Evolutionary conservation across 2,888 invertebrate genomes (phyloP).

Genomic region (Gerris lacustris): DNA sequence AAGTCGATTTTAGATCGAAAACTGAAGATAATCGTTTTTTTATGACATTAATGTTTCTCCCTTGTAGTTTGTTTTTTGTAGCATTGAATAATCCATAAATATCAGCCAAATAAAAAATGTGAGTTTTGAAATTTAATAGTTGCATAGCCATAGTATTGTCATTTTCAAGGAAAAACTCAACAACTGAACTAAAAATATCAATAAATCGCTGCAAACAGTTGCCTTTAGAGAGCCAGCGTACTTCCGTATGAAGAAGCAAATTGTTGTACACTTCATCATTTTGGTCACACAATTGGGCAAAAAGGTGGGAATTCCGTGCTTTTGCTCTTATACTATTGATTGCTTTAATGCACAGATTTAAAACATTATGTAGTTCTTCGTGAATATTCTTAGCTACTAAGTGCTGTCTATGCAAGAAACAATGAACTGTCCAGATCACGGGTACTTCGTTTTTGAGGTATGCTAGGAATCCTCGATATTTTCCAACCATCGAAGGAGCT

Average conservation of each 20-base stretch:
- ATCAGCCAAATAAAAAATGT: constrained; percentile 3
- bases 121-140: constrained; percentile 5
- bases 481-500: constrained; percentile 5
- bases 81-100: constrained; percentile 5
- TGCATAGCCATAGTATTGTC: constrained; percentile 3
- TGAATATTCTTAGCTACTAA: constrained; percentile 3
- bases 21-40: constrained; percentile 2
- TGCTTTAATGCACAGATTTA: constrained; percentile 1
- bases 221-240: constrained; percentile 1
- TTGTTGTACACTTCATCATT: constrained; percentile 1
- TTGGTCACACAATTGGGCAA: constrained; percentile 5
- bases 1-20: constrained; percentile 5
- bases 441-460: constrained; percentile 5
- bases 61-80: background rate
- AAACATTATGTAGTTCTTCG: constrained; percentile 5
- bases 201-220: constrained; percentile 1
- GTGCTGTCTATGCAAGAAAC: constrained; percentile 5
- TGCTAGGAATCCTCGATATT: constrained; percentile 5
- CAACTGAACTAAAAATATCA: constrained; percentile 5
- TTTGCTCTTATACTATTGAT: constrained; percentile 5
- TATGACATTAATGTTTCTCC: constrained; percentile 5
- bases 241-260: constrained; percentile 5
- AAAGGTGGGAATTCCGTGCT: background rate
- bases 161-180: background rate
- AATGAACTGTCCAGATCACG: constrained; percentile 1